Evolutionary conservation across 1,140 invertebrate genomes (phyloP).

Genomic region (Hylaeus volcanicus): DNA sequence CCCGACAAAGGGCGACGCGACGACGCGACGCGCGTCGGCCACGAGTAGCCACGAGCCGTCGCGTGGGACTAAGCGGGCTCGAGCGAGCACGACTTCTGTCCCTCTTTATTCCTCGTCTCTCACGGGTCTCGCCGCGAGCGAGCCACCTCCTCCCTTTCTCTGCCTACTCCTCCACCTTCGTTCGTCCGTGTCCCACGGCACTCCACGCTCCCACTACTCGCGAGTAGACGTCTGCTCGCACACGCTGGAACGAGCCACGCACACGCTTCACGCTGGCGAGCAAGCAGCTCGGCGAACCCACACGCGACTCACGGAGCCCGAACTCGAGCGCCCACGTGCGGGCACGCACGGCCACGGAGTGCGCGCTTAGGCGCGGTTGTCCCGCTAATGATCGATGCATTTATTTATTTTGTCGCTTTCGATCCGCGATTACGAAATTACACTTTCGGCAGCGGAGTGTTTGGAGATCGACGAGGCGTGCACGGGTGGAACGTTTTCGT

Average conservation of each 20-base stretch:
- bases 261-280: not conserved
- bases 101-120: slow-evolving; percentile 32
- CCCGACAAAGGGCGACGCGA: slow-evolving; percentile 56
- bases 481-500: not conserved
- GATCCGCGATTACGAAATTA: slow-evolving; percentile 26
- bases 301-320: not conserved
- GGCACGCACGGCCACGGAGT: not conserved
- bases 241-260: slow-evolving; percentile 39
- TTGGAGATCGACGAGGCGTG: slow-evolving; percentile 3
- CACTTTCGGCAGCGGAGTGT: not conserved
- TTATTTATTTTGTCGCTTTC: slow-evolving; percentile 48
- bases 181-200: slow-evolving; percentile 40
- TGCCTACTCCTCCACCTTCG: slow-evolving; percentile 43
- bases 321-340: slow-evolving; percentile 19
- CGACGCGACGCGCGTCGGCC: slow-evolving; percentile 66
- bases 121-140: not conserved
- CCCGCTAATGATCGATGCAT: slow-evolving; percentile 41
- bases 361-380: slow-evolving; percentile 1
- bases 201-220: slow-evolving; percentile 35
- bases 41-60: slow-evolving; percentile 76
- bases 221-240: slow-evolving; percentile 46
- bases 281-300: not conserved
- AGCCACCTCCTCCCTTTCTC: slow-evolving; percentile 39
- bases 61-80: slow-evolving; percentile 73
- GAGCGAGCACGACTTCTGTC: slow-evolving; percentile 31